Percentiles rank a stretch among this genome's conserved stretches.
These are phyloP conservation scores for Centropristis striata DNA, from an alignment of 2,113 vertebrate species.

Conservation along the genomic window DNA sequence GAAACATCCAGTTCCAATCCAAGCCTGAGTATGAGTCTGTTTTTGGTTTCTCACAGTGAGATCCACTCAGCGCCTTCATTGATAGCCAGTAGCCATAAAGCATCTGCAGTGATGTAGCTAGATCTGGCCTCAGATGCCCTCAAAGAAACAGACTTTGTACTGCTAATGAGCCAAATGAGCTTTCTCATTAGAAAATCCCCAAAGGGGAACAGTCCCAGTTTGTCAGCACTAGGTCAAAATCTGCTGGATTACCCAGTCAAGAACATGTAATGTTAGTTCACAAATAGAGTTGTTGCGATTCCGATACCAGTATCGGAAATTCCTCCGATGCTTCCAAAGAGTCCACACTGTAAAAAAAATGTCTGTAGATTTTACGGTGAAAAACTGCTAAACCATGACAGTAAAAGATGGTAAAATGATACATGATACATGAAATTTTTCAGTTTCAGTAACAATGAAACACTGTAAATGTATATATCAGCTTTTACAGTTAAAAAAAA, in stretches of 20 bases:
- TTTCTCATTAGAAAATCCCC: slow-evolving; percentile 47
- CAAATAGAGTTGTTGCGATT: no score
- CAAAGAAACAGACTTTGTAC: slow-evolving; percentile 29
- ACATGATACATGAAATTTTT: no score
- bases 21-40: not conserved
- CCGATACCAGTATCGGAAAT: no score
- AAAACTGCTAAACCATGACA: no score
- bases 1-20: slow-evolving; percentile 6
- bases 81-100: not conserved
- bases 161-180: slow-evolving; percentile 56
- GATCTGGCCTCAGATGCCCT: slow-evolving; percentile 43
- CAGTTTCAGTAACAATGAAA: no score
- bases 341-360: no score
- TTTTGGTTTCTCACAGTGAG: slow-evolving; percentile 1
- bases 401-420: no score
- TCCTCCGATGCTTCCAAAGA: no score
- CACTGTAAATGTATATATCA: no score
- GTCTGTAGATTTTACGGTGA: no score
- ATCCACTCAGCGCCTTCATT: not conserved
- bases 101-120: slow-evolving; percentile 12
- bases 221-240: slow-evolving; percentile 30
- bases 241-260: slow-evolving; percentile 27
- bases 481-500: no score
- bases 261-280: slow-evolving; percentile 22
- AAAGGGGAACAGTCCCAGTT: slow-evolving; percentile 21